phyloP scores from a whole-genome alignment of 2,797 vertebrate genomes.

The Manis crassicaudata region DNA sequence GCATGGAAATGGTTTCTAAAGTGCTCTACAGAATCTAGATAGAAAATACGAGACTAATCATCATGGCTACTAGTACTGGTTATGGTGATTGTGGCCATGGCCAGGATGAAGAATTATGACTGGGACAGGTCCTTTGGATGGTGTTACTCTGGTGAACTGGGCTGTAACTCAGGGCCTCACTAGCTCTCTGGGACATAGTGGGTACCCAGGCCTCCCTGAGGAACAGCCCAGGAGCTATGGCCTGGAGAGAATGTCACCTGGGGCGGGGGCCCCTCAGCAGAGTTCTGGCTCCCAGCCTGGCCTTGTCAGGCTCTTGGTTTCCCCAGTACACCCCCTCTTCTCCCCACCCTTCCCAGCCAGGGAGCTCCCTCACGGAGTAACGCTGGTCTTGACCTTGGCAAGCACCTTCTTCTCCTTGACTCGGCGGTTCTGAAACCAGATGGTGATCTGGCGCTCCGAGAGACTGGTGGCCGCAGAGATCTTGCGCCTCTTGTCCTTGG shows the following conservation, averaged over 20 bases:
- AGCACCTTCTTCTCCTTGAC: slow-evolving; percentile 98
- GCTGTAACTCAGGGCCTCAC: neutral
- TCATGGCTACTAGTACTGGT: slow-evolving; percentile 47
- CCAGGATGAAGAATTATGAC: slow-evolving; percentile 40
- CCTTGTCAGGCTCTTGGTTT: neutral
- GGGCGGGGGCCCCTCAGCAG: neutral
- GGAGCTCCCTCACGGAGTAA: slow-evolving; percentile 73
- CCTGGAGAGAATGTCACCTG: slow-evolving; percentile 3
- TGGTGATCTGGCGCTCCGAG: slow-evolving; percentile 97
- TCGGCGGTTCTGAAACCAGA: slow-evolving; percentile 98
- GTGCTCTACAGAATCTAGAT: slow-evolving; percentile 62
- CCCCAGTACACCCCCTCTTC: slow-evolving; percentile 49
- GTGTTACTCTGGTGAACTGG: neutral
- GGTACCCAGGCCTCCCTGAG: neutral
- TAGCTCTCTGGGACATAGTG: neutral
- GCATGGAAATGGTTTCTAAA: slow-evolving; percentile 55
- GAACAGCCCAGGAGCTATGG: neutral
- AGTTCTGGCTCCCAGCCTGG: slow-evolving; percentile 17
- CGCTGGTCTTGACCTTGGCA: slow-evolving; percentile 92
- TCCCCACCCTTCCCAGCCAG: slow-evolving; percentile 65
- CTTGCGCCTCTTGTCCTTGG: slow-evolving; percentile 97
- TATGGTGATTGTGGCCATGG: neutral
- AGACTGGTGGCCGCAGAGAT: slow-evolving; percentile 96
- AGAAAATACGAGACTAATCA: slow-evolving; percentile 59
- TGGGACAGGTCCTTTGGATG: neutral